Percentiles rank a stretch among this genome's conserved stretches.
Conservation (phyloP, 64 coral and sea anemone genomes). For the Pocillopora verrucosa region DNA sequence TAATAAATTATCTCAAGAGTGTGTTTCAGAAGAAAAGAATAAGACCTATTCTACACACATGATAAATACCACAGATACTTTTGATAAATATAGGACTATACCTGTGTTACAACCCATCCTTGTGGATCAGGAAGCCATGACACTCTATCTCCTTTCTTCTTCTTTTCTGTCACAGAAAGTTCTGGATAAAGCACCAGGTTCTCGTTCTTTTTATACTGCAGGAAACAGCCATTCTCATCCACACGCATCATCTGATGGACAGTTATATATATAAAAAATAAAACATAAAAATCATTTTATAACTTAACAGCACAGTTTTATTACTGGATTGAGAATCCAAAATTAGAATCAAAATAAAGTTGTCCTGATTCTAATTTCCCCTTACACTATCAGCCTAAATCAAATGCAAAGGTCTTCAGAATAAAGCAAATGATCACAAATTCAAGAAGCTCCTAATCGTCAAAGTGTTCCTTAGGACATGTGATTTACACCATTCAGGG, state of each 20-base stretch:
- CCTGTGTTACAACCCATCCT: constrained; percentile 90
- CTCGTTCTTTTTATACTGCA: constrained; percentile 78
- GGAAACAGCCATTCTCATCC: constrained; percentile 66
- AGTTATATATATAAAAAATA: not conserved
- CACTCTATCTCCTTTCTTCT: constrained; percentile 57
- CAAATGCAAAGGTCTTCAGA: too few species aligned
- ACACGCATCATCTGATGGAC: constrained; percentile 39
- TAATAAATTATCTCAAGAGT: too few species aligned
- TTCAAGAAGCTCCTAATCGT: too few species aligned
- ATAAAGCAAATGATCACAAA: too few species aligned
- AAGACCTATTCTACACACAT: not conserved
- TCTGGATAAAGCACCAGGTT: constrained; percentile 86
- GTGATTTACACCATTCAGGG: too few species aligned
- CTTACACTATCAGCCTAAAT: too few species aligned
- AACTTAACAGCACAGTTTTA: too few species aligned
- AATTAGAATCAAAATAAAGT: too few species aligned
- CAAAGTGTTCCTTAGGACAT: too few species aligned
- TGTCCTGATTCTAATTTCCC: too few species aligned
- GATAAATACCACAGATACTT: not conserved
- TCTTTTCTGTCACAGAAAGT: constrained; percentile 68
- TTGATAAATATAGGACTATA: constrained; percentile 9
- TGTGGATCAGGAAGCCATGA: constrained; percentile 87
- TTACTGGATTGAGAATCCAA: too few species aligned
- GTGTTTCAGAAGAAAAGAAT: not conserved
- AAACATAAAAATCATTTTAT: not conserved